A percentile compares a stretch with the other conserved stretches of the same genome.
phyloP scores from a whole-genome alignment of 1,140 invertebrate species.

The Protaetia brevitarsis region DNA sequence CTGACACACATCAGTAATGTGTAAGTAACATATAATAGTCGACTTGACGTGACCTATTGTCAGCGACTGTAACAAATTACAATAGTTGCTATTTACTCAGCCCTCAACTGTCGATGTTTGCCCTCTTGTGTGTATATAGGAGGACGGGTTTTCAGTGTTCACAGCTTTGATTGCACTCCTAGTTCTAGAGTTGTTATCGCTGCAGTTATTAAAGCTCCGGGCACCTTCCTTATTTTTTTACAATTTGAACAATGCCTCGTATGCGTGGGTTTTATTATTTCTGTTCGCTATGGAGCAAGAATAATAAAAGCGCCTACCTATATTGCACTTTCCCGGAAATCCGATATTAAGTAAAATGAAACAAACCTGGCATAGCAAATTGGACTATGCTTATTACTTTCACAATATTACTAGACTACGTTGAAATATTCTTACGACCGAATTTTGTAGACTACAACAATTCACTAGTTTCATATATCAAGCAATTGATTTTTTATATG shows the following conservation, averaged over 20 bases:
- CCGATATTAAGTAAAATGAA: too few relatives aligned
- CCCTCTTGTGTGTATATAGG: slow-evolving; percentile 23
- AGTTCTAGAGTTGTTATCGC: slow-evolving; percentile 15
- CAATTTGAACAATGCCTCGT: neutral
- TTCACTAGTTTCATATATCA: too few relatives aligned
- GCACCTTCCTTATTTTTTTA: neutral
- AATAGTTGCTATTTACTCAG: slow-evolving; percentile 24
- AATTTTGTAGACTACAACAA: too few relatives aligned
- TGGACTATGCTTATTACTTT: too few relatives aligned
- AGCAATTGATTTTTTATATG: too few relatives aligned
- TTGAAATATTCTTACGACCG: too few relatives aligned
- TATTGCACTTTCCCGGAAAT: too few relatives aligned
- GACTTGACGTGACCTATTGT: slow-evolving; percentile 23
- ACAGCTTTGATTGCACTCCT: slow-evolving; percentile 25
- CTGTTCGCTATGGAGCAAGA: too few relatives aligned
- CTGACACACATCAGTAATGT: neutral
- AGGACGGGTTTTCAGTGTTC: slow-evolving; percentile 15
- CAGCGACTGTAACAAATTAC: slow-evolving; percentile 24
- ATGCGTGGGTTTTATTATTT: too few relatives aligned
- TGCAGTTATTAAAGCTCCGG: slow-evolving; percentile 26
- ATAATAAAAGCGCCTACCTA: too few relatives aligned
- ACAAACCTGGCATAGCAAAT: too few relatives aligned
- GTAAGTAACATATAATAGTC: slow-evolving; percentile 15
- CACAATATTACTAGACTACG: too few relatives aligned
- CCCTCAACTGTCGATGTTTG: slow-evolving; percentile 27